Evolutionary conservation across 2,888 invertebrate genomes (phyloP).

Genomic region (Habrosyne pyritoides): DNA sequence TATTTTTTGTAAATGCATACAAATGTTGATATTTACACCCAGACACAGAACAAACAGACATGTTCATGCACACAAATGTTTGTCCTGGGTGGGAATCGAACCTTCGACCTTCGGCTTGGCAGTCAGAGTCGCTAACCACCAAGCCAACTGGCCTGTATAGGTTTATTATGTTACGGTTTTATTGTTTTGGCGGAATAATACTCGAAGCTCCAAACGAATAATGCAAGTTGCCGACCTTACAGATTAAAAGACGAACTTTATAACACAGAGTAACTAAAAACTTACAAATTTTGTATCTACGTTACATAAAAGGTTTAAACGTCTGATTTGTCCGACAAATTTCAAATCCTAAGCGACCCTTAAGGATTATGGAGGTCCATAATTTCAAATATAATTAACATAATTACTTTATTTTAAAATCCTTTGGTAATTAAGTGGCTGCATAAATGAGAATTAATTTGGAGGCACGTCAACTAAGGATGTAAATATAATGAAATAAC

Average conservation of each 20-base stretch:
- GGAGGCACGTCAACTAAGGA: too few species aligned
- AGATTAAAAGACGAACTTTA: neutral
- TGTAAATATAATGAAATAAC: neutral
- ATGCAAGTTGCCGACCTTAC: neutral
- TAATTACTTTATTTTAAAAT: neutral
- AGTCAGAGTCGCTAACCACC: too few species aligned
- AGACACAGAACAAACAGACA: too few species aligned
- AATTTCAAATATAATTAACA: neutral
- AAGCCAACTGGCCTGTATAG: too few species aligned
- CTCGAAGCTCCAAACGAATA: neutral
- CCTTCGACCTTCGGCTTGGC: too few species aligned
- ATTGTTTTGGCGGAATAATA: too few species aligned
- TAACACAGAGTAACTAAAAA: neutral
- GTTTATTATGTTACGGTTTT: too few species aligned
- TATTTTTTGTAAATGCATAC: too few species aligned
- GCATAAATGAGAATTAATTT: neutral
- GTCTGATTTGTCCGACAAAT: conserved; percentile 1
- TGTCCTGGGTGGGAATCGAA: too few species aligned
- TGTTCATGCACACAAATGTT: too few species aligned
- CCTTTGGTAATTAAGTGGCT: neutral
- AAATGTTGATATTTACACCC: too few species aligned
- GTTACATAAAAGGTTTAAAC: neutral
- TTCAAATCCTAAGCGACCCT: neutral
- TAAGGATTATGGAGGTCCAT: neutral
- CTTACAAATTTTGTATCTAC: neutral